Evolutionary conservation across 2,113 vertebrate species (phyloP), one percentile per base, ranked within the genome.

Genomic region (Sardina pilchardus): DNA sequence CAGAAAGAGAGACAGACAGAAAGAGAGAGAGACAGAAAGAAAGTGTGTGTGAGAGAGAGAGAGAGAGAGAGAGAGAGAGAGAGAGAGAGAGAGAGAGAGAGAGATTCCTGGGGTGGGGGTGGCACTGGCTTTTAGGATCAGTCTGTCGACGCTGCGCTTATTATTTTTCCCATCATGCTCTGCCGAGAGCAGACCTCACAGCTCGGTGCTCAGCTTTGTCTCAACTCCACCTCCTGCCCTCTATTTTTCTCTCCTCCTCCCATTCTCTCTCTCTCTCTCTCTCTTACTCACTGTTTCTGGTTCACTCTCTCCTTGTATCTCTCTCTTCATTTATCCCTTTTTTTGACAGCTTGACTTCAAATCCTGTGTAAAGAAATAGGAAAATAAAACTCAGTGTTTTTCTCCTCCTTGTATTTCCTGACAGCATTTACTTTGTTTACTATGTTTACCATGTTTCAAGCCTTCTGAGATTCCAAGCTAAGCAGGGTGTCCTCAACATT

Each of bases 131-230:
- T 71, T 71, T 71, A 71, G 63, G 63, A 71, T 71, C 63, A 71
- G 63, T 71, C 63, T 71, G 63, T 71, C 63, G 63, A 71, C 63
- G 63, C 63, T 71, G 63, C 26, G 63, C 63, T 71, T 71, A 71
- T 71, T 71, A 71, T 71, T 71, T 71, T 71, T 30, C 63, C 63
- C 63, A 71, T 71, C 63, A 30, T 71, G 63, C 63, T 30, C 63
- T 71, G 63, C n/a, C 34, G n/a, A 71, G 26, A 71, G 26, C 63
- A 71, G 63, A 71, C 63, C 63, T 71, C 63, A 71, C 63, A 71
- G 63, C 63, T 71, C 24, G 63, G 26, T 14, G 26, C n/a, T 71
- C 26, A 6, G 63, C 63, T 71, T 50, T 50, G 48, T 50, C 48
- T 50, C 48, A 50, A 17, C 48, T 14, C 48, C 48, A 50, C 48